Evolutionary conservation across 1,140 invertebrate genomes (phyloP), one percentile per base, ranked within the genome.

Genomic region (Hesperophylax magnus): DNA sequence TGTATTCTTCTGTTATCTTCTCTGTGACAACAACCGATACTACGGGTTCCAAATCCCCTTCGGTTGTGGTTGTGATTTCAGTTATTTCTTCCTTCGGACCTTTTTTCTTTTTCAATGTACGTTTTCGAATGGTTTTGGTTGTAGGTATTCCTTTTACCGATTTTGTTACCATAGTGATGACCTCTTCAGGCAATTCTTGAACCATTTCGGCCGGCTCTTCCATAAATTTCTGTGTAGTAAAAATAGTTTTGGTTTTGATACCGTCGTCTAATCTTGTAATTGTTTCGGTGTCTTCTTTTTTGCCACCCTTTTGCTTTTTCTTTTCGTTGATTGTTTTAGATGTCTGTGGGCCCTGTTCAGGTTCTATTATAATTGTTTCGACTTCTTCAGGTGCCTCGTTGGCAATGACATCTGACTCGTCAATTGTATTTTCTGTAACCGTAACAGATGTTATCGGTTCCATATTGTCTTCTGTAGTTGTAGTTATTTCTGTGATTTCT

Each of bases 401-500:
- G 2, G 9, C 3, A 14, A 47, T 9, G 20, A 1, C 24, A 17
- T 24, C 24, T 17, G 61, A 5, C 72, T 80, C 78, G 75, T 84
- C 76, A 60, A 77, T 27, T 54, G 78, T 71, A 17, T 84, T 77
- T 60, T 81, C 84, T 60, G 75, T 83, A 27, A 84, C 83, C 4
- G 61, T 67, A 34, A 85, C 84, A 7, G 84, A 82, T n/a, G 85
- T 80, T 69, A 86, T 76, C 15, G 85, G 84, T 74, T 82, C 72
- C 61, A 85, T 77, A 8, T 82, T 80, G 24, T 84, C 82, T 27
- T 83, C 76, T 82, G 82, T 67, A 52, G 80, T 78, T 24, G 84
- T 85, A 15, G 82, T 84, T 61, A 84, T 85, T 84, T 86, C 79
- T 61, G 85, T 86, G 2, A 86, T 84, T 83, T 87, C 81, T 47